phyloP scores from a whole-genome alignment of 2,113 vertebrate genomes.

The Dinomys branickii region DNA sequence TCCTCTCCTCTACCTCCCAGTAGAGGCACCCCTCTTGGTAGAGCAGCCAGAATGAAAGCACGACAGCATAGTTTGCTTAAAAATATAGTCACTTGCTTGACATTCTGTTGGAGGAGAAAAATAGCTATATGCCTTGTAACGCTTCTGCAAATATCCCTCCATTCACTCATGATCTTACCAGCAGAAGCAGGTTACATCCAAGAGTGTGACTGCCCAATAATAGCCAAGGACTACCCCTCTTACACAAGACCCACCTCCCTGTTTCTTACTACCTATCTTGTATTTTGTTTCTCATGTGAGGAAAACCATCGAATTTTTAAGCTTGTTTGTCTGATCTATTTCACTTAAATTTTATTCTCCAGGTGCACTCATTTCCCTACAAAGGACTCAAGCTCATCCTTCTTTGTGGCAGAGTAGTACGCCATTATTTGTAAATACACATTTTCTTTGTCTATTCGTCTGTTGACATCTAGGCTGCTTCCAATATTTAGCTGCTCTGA shows the following conservation, averaged over 20 bases:
- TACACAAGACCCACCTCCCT: not conserved
- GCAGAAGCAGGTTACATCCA: not conserved
- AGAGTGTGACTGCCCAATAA: not conserved
- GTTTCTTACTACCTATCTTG: not conserved
- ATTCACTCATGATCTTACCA: not conserved
- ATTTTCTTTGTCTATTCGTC: not conserved
- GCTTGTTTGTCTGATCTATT: not conserved
- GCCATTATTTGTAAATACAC: too few species aligned
- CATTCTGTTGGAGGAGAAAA: not conserved
- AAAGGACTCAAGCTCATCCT: not conserved
- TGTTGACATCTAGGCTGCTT: not conserved
- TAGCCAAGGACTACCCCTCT: not conserved
- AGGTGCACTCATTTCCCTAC: not conserved
- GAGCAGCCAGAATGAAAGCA: not conserved
- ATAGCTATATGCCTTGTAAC: not conserved
- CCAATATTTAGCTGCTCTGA: not conserved
- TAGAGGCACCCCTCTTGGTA: too few species aligned
- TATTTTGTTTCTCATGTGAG: not conserved
- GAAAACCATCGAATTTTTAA: not conserved
- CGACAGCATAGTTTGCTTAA: not conserved
- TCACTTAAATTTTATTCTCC: not conserved
- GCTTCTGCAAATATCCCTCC: not conserved
- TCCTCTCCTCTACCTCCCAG: not conserved
- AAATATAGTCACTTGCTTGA: not conserved
- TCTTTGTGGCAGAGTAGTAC: not conserved